Base-by-base conservation (phyloP, 2,113 vertebrate species). In the Neolamprologus kungweensis region DNA sequence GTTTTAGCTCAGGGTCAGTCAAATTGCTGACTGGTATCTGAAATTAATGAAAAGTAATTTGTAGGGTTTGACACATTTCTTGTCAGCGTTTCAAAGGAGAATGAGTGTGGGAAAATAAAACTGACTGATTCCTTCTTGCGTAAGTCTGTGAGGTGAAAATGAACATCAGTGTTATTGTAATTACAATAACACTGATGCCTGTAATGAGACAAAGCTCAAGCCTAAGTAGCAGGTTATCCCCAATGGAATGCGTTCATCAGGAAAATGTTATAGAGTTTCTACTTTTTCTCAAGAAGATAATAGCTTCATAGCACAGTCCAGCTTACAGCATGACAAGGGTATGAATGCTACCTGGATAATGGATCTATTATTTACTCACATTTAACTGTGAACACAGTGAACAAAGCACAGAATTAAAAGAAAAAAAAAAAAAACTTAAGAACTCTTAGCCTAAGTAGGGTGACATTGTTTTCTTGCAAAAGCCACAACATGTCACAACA, bases 21-120 rank as follows among this genome's bases (percentile, higher is more conserved):
- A 80, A 86, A 94, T 85, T 92, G 93, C 91, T 94, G 92, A 94
- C 91, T 90, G 85, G 54, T 90, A 83, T 89, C 85, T 92, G 82
- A 86, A 93, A 94, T 93, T 91, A 95, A 94, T 94, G 89, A 92
- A 89, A 85, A 89, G 90, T 91, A 83, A 93, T 91, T 95, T 94
- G 81, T 79, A 82, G 80, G 80, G 88, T 87, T 91, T 90, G 84
- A 91, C 91, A 90, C 91, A 94, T 92, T 78, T 83, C 68, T 85
- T 58, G 84, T 82, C 33, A 50, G 80, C 83, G 80, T 87, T 90
- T 80, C 47, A n/a, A 83, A 92, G 83, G 81, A 80, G 28, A 81
- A 84, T 60, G 28, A 80, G 80, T 19, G 81, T 71, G 21, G 45
- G 45, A 9, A 78, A 33, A 86, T 63, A 37, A 83, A 86, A 58